Conservation (phyloP, 2,888 invertebrate species). For the Chydorus sphaericus region DNA sequence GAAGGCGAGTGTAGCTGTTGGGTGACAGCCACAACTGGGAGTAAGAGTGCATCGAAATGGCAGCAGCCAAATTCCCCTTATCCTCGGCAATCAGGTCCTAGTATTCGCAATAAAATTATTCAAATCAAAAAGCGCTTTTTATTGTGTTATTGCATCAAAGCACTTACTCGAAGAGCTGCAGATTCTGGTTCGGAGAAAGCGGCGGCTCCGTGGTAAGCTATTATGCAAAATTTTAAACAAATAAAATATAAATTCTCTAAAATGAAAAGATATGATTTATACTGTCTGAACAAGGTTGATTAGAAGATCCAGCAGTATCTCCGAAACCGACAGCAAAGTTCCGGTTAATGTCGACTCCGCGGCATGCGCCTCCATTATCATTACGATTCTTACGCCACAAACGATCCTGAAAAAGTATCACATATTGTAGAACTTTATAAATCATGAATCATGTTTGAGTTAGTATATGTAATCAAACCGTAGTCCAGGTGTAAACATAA, state of each 20-base stretch:
- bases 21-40: conserved; percentile 30
- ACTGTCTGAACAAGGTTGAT: conserved; percentile 25
- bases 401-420: conserved; percentile 20
- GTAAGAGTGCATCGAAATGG: conserved; percentile 31
- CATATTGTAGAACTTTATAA: too few relatives aligned
- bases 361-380: conserved; percentile 16
- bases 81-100: not conserved
- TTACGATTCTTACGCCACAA: conserved; percentile 25
- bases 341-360: conserved; percentile 24
- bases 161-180: conserved; percentile 8
- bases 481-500: conserved; percentile 26
- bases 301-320: conserved; percentile 25
- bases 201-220: conserved; percentile 15
- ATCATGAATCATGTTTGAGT: too few relatives aligned
- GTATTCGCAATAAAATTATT: not conserved
- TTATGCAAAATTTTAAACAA: not conserved
- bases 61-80: conserved; percentile 22
- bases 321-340: conserved; percentile 23
- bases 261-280: not conserved
- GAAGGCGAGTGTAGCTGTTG: conserved; percentile 28
- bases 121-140: not conserved
- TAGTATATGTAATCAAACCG: too few relatives aligned
- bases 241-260: not conserved
- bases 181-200: conserved; percentile 19
- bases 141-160: not conserved